phyloP scores from a whole-genome alignment of 2,797 vertebrate genomes.

The Chiroxiphia lanceolata region DNA sequence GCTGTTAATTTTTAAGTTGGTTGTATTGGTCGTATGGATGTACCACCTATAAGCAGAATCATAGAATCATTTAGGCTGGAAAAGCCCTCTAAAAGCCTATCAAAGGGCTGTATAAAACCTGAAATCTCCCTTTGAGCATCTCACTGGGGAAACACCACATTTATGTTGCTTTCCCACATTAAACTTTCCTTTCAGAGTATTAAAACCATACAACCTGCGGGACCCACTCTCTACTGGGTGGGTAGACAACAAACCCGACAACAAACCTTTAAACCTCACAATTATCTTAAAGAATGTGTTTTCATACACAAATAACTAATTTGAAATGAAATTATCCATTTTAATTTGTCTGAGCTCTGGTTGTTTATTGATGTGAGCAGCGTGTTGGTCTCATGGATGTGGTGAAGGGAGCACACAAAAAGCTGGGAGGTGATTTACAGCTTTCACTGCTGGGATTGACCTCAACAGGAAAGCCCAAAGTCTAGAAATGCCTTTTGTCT shows the following conservation, averaged over 20 bases:
- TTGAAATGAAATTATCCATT: background rate
- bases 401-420: background rate
- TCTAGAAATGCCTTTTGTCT: slow-evolving; percentile 12
- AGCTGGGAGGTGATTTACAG: background rate
- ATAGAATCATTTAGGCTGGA: background rate
- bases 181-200: background rate
- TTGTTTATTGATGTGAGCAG: slow-evolving; percentile 19
- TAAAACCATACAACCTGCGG: background rate
- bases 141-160: background rate
- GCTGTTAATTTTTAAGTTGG: background rate
- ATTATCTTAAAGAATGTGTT: background rate
- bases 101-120: background rate
- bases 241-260: too few relatives aligned
- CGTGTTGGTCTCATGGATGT: background rate
- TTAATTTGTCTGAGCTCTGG: background rate
- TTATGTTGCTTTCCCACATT: background rate
- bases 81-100: background rate
- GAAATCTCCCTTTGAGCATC: background rate
- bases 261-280: background rate
- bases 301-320: background rate
- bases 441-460: background rate
- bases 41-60: background rate
- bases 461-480: slow-evolving; percentile 5
- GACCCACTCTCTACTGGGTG: background rate
- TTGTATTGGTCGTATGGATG: fast-evolving